Percentiles rank a stretch among this genome's conserved stretches.
Conservation (phyloP, 1,140 invertebrate species). For the Bombyx mandarina region DNA sequence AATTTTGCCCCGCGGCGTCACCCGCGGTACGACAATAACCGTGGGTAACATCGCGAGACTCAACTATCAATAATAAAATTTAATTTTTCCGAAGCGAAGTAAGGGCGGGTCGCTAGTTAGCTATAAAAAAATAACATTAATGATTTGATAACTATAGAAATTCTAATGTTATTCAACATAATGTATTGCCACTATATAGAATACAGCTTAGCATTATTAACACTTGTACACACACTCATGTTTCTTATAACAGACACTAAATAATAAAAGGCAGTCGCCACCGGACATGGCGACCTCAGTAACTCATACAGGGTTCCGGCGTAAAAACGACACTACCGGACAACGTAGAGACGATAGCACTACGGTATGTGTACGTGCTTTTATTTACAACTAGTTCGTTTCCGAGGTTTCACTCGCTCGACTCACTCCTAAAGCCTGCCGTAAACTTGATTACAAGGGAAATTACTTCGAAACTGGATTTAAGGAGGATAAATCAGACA, state of each 20-base stretch:
- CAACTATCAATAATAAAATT: too few relatives aligned
- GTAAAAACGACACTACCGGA: conserved; percentile 37
- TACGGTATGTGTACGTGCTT: conserved; percentile 19
- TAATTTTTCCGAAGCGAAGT: too few relatives aligned
- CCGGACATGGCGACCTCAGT: conserved; percentile 35
- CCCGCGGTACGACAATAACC: too few relatives aligned
- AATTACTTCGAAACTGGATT: conserved; percentile 5
- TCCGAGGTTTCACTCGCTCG: conserved; percentile 16
- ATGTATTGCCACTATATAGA: too few relatives aligned
- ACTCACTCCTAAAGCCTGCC: conserved; percentile 1
- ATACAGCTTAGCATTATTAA: too few relatives aligned
- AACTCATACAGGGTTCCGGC: conserved; percentile 49
- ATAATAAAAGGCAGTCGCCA: conserved; percentile 17
- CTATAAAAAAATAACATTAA: too few relatives aligned
- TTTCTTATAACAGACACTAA: conserved; percentile 10
- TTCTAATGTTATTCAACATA: too few relatives aligned
- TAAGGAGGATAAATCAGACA: background rate
- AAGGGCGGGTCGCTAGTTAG: too few relatives aligned
- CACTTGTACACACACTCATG: background rate
- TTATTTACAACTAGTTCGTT: conserved; percentile 31
- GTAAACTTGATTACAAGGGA: conserved; percentile 7
- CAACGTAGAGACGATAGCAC: conserved; percentile 24
- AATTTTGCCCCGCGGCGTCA: too few relatives aligned
- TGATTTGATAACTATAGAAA: too few relatives aligned
- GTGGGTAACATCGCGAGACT: too few relatives aligned